A percentile compares a stretch with the other conserved stretches of the same genome.
These are phyloP conservation scores for Tipula lateralis DNA, from an alignment of 2,888 invertebrate genomes.

Conservation along the genomic window DNA sequence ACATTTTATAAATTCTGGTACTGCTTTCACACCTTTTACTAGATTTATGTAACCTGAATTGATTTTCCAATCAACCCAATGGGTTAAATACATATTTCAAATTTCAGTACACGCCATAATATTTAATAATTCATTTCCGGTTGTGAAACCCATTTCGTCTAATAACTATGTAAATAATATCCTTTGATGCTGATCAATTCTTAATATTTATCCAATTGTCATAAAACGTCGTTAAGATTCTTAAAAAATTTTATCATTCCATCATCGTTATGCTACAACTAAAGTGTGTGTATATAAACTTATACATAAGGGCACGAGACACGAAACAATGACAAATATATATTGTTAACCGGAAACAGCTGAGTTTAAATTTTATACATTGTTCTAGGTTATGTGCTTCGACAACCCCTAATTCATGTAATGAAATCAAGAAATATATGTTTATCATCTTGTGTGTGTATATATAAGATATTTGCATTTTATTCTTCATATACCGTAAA, in stretches of 20 bases:
- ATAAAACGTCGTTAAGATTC: not conserved
- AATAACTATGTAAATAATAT: not conserved
- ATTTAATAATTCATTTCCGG: not conserved
- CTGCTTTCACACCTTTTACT: too few species aligned
- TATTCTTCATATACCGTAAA: not conserved
- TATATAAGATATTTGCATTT: not conserved
- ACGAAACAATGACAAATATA: not conserved
- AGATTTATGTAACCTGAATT: too few species aligned
- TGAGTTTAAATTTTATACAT: not conserved
- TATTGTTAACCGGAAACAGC: conserved; percentile 19
- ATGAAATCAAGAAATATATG: not conserved
- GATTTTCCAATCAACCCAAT: not conserved
- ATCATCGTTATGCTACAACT: not conserved
- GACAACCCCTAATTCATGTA: not conserved
- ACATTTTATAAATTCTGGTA: too few species aligned
- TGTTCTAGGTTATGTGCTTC: not conserved
- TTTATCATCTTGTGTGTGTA: not conserved
- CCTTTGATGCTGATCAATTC: not conserved
- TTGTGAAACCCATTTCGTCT: not conserved
- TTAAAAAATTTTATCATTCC: not conserved
- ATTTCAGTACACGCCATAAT: not conserved
- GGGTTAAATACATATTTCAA: not conserved
- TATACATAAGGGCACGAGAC: not conserved
- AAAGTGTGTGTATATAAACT: too few species aligned
- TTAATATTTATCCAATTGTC: not conserved